A percentile compares a stretch with the other conserved stretches of the same genome.
Evolutionary conservation across 2,888 invertebrate genomes (phyloP).

Genomic region (Villa cingulata): DNA sequence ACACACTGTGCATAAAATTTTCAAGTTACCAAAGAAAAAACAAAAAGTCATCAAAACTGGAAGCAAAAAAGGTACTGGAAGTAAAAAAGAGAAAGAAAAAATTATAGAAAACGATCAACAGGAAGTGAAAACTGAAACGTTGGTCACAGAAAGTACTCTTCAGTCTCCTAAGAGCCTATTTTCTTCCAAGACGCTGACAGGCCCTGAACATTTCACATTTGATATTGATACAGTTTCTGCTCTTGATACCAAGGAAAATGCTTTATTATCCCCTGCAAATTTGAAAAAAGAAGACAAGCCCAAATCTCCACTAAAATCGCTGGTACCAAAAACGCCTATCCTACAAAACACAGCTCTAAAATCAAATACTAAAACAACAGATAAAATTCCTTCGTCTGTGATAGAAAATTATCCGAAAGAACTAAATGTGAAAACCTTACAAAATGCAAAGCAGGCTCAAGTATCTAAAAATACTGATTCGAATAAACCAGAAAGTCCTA

Average conservation of each 20-base stretch:
- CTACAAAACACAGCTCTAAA: too few species aligned
- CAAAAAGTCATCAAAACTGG: not conserved
- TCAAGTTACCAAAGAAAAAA: constrained; percentile 32
- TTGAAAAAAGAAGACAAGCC: too few species aligned
- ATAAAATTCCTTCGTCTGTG: not conserved
- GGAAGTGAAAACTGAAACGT: constrained; percentile 22
- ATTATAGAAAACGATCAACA: constrained; percentile 12
- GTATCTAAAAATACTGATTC: not conserved
- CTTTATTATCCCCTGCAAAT: too few species aligned
- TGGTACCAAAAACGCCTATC: too few species aligned
- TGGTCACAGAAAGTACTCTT: constrained; percentile 10
- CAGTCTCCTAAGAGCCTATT: not conserved
- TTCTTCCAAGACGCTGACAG: not conserved
- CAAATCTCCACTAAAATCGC: too few species aligned
- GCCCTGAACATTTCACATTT: constrained; percentile 7
- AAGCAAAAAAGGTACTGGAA: not conserved
- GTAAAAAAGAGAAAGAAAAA: not conserved
- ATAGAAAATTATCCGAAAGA: not conserved
- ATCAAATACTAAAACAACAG: not conserved
- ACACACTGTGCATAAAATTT: constrained; percentile 27
- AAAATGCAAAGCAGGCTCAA: not conserved
- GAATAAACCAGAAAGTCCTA: not conserved
- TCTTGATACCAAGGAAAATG: not conserved
- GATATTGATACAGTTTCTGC: not conserved
- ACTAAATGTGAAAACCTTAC: too few species aligned